Conservation (phyloP, 2,888 invertebrate genomes). For the Trachelus tabidus region DNA sequence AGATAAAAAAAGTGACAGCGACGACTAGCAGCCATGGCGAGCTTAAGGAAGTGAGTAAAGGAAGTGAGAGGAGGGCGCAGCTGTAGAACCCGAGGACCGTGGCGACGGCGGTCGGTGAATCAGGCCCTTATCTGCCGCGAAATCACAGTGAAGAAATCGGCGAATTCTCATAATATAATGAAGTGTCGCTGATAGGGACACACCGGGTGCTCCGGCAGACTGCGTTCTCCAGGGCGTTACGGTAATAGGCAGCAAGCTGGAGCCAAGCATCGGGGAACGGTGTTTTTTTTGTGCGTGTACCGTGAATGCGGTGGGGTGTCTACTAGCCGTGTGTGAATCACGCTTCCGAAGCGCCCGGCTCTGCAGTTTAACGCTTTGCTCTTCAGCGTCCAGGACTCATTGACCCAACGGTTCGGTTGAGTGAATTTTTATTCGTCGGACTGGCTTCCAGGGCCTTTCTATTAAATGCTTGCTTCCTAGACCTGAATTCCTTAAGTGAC, state of each 20-base stretch:
- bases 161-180: conserved; percentile 24
- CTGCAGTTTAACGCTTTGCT: conserved; percentile 30
- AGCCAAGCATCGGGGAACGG: conserved; percentile 5
- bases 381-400: conserved; percentile 12
- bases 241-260: conserved; percentile 7
- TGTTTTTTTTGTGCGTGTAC: conserved; percentile 14
- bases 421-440: not conserved
- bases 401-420: not conserved
- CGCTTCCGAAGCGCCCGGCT: conserved; percentile 49
- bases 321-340: conserved; percentile 56
- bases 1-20: not conserved
- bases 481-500: conserved; percentile 4
- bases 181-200: conserved; percentile 37
- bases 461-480: not conserved
- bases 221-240: not conserved
- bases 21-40: not conserved
- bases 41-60: conserved; percentile 6
- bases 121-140: conserved; percentile 37
- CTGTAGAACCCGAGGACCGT: conserved; percentile 45
- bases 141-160: conserved; percentile 5
- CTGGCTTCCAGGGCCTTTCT: not conserved
- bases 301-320: conserved; percentile 38
- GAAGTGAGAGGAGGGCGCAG: conserved; percentile 36
- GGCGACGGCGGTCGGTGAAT: conserved; percentile 52
- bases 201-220: conserved; percentile 36